Conservation (phyloP, 1,140 invertebrate genomes). For the Aphelenchoides fujianensis region DNA sequence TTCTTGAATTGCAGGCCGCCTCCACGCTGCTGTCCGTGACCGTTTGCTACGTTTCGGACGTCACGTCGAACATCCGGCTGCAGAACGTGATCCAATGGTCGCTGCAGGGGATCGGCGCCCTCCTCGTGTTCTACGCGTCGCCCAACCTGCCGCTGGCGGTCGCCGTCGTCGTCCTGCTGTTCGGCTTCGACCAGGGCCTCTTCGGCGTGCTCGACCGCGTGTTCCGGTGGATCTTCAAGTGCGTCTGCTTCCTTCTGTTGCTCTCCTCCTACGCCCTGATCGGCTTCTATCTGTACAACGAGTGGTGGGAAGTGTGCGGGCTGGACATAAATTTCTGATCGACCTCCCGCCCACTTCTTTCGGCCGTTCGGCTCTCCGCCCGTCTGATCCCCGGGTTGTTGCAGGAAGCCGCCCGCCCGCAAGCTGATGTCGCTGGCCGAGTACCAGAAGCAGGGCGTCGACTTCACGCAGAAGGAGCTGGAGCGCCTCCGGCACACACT, state of each 20-base stretch:
- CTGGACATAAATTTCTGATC: not conserved
- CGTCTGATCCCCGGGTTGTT: not conserved
- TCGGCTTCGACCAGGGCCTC: not conserved
- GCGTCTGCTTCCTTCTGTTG: not conserved
- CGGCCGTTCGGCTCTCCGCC: too few species aligned
- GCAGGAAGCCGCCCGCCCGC: not conserved
- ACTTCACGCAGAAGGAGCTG: not conserved
- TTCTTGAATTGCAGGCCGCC: not conserved
- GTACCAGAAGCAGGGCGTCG: conserved; percentile 3
- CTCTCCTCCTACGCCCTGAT: not conserved
- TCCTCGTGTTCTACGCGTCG: not conserved
- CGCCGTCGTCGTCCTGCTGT: not conserved
- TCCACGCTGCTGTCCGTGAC: not conserved
- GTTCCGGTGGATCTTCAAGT: not conserved
- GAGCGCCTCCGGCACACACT: not conserved
- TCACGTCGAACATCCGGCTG: not conserved
- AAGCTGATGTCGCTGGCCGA: not conserved
- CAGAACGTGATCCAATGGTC: conserved; percentile 1
- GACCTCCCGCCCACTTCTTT: too few species aligned
- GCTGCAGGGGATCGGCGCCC: not conserved
- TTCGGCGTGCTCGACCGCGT: not conserved
- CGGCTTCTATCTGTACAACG: conserved; percentile 9
- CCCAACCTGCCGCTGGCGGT: not conserved
- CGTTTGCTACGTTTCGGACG: conserved; percentile 7
- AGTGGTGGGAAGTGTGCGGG: not conserved